Evolutionary conservation across 2,113 vertebrate genomes (phyloP), one percentile per base, ranked within the genome.

Genomic region (Malurus elegans): DNA sequence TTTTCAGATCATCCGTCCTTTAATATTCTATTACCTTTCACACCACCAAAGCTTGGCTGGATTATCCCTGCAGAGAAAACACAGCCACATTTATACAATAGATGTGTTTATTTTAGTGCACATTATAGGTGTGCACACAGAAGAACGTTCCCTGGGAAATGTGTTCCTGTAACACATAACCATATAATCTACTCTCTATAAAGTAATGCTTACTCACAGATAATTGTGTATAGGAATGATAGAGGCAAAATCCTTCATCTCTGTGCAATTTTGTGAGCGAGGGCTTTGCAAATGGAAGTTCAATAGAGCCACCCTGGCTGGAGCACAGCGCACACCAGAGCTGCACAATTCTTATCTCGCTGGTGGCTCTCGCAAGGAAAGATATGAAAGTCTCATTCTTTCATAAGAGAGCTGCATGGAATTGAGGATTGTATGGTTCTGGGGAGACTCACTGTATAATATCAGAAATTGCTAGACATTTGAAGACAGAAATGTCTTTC

Each of bases 401-500:
- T 96, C 92, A 72, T 73, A 88, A 96, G 96, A 95, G 69, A 66
- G 76, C 90, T 90, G 94, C 38, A 18, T 79, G 86, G 96, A 97
- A 97, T 92, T 94, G 97, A 96, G 96, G 92, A 94, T 95, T 96
- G 96, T 91, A 76, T 93, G 85, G 93, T 97, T 94, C 93, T 95
- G 94, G 90, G 62, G 86, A 97, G 96, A 94, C 88, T 95, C 79
- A 70, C 95, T 94, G 91, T 96, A 93, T 97, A 98, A 97, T 97
- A 97, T 96, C 95, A 97, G 90, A 97, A 98, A 97, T 97, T 97
- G 54, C 97, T 95, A 97, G 97, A 96, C 94, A 96, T 97, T 97
- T 97, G 97, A 98, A 97, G 95, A 95, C 95, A 97, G 96, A 97
- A 98, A 97, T 97, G 95, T 95, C 97, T 97, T 94, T 97, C 97